Percentiles rank a stretch among this genome's conserved stretches.
These are phyloP conservation scores for Jaculus jaculus DNA, from an alignment of 2,113 vertebrate genomes.

Conservation along the genomic window DNA sequence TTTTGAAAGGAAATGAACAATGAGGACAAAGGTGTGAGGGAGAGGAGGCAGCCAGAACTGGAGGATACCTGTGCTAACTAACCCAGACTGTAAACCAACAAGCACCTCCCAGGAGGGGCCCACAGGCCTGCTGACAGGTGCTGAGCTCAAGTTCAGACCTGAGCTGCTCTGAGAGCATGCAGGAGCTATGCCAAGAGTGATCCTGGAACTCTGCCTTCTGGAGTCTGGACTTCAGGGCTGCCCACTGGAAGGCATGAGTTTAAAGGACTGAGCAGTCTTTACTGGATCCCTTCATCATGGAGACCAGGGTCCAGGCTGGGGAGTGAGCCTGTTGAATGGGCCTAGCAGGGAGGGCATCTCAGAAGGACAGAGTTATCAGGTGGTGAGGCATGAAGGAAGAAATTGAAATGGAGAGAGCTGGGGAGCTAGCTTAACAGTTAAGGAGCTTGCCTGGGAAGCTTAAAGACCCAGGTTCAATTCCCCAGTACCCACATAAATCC, in stretches of 20 bases:
- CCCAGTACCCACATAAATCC: too few species aligned
- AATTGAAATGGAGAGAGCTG: background rate
- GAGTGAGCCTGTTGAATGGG: background rate
- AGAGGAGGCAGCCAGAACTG: background rate
- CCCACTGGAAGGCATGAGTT: background rate
- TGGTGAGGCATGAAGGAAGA: background rate
- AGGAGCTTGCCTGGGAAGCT: too few species aligned
- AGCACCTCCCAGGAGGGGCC: background rate
- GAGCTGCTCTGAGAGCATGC: background rate
- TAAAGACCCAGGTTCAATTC: too few species aligned
- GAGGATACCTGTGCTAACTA: background rate
- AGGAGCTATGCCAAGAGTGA: background rate
- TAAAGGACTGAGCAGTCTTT: background rate
- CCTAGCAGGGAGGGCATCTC: background rate
- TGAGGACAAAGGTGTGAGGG: slow-evolving; percentile 24
- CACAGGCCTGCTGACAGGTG: background rate
- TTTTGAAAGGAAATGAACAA: background rate
- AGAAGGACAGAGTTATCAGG: background rate
- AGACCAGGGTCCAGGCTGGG: background rate
- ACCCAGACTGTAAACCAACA: background rate
- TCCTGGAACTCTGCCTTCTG: background rate
- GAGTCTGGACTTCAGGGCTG: background rate
- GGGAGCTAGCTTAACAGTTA: too few species aligned
- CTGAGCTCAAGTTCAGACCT: background rate
- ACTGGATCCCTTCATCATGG: background rate